Evolutionary conservation across 2,113 vertebrate genomes (phyloP).

Genomic region (Cyanistes caeruleus): DNA sequence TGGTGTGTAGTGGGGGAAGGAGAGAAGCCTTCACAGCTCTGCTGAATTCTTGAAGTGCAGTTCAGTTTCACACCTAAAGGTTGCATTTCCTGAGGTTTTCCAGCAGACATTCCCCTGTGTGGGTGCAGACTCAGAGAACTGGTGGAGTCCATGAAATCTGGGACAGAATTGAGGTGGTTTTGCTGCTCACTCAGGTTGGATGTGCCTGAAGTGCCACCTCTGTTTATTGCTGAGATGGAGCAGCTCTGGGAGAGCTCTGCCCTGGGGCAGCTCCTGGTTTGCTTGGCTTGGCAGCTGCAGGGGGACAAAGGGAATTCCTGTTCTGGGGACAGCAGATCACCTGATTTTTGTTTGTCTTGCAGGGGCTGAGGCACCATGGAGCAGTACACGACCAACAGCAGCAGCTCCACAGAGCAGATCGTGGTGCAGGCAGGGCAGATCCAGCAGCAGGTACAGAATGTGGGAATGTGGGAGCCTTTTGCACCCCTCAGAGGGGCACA

Average conservation of each 20-base stretch:
- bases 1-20: not conserved
- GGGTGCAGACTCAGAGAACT: not conserved
- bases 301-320: not conserved
- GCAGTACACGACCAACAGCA: constrained; percentile 93
- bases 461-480: not conserved
- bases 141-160: not conserved
- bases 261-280: not conserved
- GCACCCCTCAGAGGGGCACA: not conserved
- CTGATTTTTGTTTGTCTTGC: not conserved
- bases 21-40: not conserved
- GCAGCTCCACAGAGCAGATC: constrained; percentile 92
- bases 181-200: not conserved
- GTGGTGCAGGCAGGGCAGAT: constrained; percentile 97
- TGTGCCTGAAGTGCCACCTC: not conserved
- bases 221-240: not conserved
- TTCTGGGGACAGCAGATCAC: not conserved
- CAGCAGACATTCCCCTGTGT: accelerated
- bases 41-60: not conserved
- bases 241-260: not conserved
- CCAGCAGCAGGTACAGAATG: constrained; percentile 89
- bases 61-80: not conserved
- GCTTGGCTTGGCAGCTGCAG: not conserved
- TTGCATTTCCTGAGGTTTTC: not conserved
- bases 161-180: not conserved
- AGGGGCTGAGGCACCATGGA: constrained; percentile 81